Evolutionary conservation across 2,113 vertebrate genomes (phyloP).

Genomic region (Serilophus lunatus): DNA sequence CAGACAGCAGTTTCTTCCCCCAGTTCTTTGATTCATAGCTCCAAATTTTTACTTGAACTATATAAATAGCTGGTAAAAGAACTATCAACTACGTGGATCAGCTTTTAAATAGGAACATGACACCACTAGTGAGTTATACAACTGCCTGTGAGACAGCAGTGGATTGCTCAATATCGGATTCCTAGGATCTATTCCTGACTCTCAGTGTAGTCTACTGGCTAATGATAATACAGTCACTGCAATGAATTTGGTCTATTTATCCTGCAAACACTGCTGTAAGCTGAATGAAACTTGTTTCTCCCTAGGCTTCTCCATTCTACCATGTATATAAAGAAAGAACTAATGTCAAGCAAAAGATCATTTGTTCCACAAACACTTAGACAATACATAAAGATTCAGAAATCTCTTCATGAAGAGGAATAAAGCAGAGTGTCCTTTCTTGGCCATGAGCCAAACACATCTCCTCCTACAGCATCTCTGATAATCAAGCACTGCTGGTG

Average conservation of each 20-base stretch:
- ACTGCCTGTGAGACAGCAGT: not conserved
- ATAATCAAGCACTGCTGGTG: not conserved
- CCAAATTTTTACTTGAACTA: slow-evolving; percentile 34
- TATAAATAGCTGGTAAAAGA: slow-evolving; percentile 40
- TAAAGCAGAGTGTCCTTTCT: not conserved
- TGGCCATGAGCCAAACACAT: not conserved
- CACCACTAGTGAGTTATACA: slow-evolving; percentile 30
- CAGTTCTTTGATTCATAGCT: not conserved
- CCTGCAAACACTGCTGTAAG: not conserved
- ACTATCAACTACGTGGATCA: not conserved
- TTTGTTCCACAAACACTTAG: not conserved
- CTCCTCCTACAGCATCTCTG: not conserved
- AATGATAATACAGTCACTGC: not conserved
- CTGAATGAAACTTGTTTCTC: not conserved
- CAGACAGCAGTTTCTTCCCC: not conserved
- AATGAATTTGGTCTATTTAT: not conserved
- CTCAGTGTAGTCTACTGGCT: not conserved
- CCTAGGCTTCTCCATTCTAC: not conserved
- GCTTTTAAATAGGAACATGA: slow-evolving; percentile 54
- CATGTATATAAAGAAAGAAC: not conserved
- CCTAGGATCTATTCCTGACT: slow-evolving; percentile 51
- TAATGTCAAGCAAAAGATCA: not conserved
- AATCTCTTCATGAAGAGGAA: not conserved
- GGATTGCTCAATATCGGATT: not conserved
- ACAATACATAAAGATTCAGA: not conserved